Evolutionary conservation across 2,797 vertebrate species (phyloP).

Genomic region (Poeciliopsis presidionis): DNA sequence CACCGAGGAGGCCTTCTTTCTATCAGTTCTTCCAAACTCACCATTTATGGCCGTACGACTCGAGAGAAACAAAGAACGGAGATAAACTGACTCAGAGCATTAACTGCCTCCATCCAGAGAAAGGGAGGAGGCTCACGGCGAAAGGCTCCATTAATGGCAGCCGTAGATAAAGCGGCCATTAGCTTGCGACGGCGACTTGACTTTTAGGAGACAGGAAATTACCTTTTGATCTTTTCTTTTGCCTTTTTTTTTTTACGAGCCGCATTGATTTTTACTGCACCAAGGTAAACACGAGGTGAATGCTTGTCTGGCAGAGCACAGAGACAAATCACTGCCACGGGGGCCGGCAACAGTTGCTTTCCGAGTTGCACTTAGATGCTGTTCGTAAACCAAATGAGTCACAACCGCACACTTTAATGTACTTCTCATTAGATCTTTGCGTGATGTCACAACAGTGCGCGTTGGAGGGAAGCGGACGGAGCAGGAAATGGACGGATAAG

Average conservation of each 20-base stretch:
- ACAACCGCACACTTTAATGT: slow-evolving; percentile 13
- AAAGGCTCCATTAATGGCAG: slow-evolving; percentile 25
- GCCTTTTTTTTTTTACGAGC: slow-evolving; percentile 29
- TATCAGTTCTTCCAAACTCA: slow-evolving; percentile 46
- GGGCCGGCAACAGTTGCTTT: slow-evolving; percentile 15
- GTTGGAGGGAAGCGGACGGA: neutral
- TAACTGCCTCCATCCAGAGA: slow-evolving; percentile 36
- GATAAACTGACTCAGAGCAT: slow-evolving; percentile 42
- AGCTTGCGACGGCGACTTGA: slow-evolving; percentile 35
- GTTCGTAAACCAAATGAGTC: slow-evolving; percentile 18
- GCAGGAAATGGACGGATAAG: neutral
- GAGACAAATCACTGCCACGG: slow-evolving; percentile 32
- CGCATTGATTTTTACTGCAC: slow-evolving; percentile 43
- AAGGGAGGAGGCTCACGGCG: slow-evolving; percentile 8
- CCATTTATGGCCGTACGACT: slow-evolving; percentile 37
- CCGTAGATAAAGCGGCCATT: slow-evolving; percentile 59
- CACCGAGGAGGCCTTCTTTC: slow-evolving; percentile 58
- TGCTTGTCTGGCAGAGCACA: slow-evolving; percentile 16
- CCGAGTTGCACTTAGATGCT: slow-evolving; percentile 13
- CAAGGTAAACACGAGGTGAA: slow-evolving; percentile 34
- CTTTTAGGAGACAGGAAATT: slow-evolving; percentile 62
- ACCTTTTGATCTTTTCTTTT: slow-evolving; percentile 46
- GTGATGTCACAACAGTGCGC: slow-evolving; percentile 8
- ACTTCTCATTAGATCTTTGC: slow-evolving; percentile 23
- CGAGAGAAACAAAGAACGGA: slow-evolving; percentile 49